These are phyloP conservation scores for Conomelus anceps DNA, from an alignment of 2,888 invertebrate genomes.

Conservation along the genomic window DNA sequence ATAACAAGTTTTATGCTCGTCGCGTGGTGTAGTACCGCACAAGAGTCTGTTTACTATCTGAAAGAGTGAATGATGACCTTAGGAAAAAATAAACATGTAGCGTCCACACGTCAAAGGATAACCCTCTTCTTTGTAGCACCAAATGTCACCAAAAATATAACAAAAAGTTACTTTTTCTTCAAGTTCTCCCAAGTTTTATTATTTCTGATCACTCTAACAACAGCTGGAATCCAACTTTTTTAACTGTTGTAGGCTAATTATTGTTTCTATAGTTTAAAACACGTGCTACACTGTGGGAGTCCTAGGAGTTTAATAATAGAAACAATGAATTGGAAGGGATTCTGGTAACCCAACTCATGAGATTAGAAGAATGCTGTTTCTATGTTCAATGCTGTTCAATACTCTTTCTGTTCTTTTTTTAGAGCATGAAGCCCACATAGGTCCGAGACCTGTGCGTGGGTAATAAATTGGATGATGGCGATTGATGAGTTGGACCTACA, in stretches of 20 bases:
- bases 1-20: neutral
- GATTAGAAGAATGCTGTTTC: too few species aligned
- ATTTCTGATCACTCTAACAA: neutral
- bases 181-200: neutral
- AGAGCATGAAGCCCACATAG: too few species aligned
- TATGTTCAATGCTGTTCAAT: too few species aligned
- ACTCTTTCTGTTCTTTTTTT: too few species aligned
- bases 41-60: neutral
- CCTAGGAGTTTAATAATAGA: neutral
- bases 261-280: neutral
- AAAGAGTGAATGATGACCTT: neutral
- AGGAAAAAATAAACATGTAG: neutral
- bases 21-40: neutral
- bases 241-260: neutral
- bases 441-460: too few species aligned
- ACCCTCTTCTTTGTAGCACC: neutral
- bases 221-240: neutral
- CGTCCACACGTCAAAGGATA: neutral
- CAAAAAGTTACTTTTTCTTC: neutral
- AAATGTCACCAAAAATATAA: neutral
- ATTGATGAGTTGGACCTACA: too few species aligned
- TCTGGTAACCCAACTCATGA: too few species aligned
- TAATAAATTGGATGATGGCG: too few species aligned
- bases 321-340: too few species aligned
- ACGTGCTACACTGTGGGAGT: neutral